Evolutionary conservation across 2,797 vertebrate genomes (phyloP), one percentile per base, ranked within the genome.

Genomic region (Acipenser oxyrinchus): DNA sequence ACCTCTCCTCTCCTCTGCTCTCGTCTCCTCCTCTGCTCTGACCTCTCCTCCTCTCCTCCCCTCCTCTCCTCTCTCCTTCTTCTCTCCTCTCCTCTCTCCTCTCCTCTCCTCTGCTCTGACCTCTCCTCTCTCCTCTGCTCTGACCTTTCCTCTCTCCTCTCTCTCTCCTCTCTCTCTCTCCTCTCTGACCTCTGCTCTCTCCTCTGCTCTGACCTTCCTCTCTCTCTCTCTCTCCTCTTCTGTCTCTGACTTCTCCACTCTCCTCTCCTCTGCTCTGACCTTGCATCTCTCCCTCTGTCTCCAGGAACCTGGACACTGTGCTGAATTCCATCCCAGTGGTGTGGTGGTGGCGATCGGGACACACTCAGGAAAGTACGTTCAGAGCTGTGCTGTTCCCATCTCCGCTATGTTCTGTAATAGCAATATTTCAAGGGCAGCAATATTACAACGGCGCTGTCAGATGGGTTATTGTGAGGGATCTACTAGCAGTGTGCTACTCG

Each of bases 281-380:
- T 57, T 52, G 49, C 65, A 18, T 23, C 10, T n/a, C 55, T 58
- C 55, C 7, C 48, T 68, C 75, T 58, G 1, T 0, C 76, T 76
- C 63, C 83, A 99, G 96, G 96, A 98, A 74, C 93, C 95, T 0
- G 96, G 96, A 66, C 96, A 99, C 86, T 99, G 96, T 77, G 96
- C 96, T 51, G 96, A 97, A 77, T 99, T 99, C 83, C 96, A 99
- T 85, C 96, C 96, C 67, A 95, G 93, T 7, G 96, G 96, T 74
- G 86, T 91, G 0, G 95, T 99, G 73, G 95, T 99, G 0, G 90
- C 94, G 3, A 96, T 99, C 72, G 96, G 96, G 84, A 99, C 96
- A 0, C 94, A 97, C 82, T 95, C 94, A 58, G 96, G 96, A 88
- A 97, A 94, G 96, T 99, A 86, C 86, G 81, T 11, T 15, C 15